phyloP scores from a whole-genome alignment of 2,113 vertebrate species.

The Cyphomyrus plagiostoma region DNA sequence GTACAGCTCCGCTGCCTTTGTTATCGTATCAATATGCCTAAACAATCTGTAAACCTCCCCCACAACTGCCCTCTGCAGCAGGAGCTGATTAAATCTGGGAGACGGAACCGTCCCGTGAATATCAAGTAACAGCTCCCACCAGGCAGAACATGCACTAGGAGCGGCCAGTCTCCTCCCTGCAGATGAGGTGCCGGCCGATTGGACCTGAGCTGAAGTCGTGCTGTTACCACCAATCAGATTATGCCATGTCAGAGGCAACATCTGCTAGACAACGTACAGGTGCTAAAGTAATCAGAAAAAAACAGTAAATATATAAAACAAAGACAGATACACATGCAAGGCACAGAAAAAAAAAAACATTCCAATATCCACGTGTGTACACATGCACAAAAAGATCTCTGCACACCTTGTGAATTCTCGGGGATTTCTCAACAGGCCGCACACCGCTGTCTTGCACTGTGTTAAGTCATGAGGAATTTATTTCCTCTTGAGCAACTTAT shows the following conservation, averaged over 20 bases:
- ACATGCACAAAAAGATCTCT: not conserved
- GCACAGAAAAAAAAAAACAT: no score
- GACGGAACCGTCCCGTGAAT: constrained; percentile 50
- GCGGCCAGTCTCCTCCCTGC: constrained; percentile 37
- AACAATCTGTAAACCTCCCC: constrained; percentile 42
- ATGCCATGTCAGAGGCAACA: not conserved
- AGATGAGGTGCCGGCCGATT: not conserved
- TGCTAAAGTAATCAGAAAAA: not conserved
- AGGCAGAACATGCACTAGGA: constrained; percentile 41
- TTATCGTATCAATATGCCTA: constrained; percentile 42
- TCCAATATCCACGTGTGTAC: not conserved
- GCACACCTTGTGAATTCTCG: not conserved
- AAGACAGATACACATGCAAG: not conserved
- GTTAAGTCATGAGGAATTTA: constrained; percentile 25
- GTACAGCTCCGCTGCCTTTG: constrained; percentile 29
- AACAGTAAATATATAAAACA: not conserved
- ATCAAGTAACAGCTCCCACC: constrained; percentile 52
- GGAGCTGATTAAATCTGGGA: constrained; percentile 56
- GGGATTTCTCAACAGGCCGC: not conserved
- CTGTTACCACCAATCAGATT: not conserved
- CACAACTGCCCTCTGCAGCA: constrained; percentile 38
- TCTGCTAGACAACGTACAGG: not conserved
- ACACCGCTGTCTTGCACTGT: not conserved
- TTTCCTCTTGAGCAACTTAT: constrained; percentile 20
- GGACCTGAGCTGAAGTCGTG: not conserved